Evolutionary conservation across 2,888 invertebrate species (phyloP).

Genomic region (Anthrax anthrax): DNA sequence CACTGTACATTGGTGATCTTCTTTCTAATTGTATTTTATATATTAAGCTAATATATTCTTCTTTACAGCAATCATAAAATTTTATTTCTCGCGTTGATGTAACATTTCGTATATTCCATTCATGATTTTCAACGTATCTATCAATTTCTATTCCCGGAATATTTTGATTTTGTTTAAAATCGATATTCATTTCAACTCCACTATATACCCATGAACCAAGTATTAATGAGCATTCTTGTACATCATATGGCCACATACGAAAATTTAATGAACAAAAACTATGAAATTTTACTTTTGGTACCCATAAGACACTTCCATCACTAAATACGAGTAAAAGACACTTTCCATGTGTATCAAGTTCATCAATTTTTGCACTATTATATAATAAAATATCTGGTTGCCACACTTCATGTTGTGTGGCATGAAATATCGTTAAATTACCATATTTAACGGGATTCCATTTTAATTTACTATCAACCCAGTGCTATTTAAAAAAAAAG

Average conservation of each 20-base stretch:
- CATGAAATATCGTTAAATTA: conserved; percentile 43
- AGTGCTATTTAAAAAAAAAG: conserved; percentile 39
- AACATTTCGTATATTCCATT: conserved; percentile 34
- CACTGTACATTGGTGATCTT: conserved; percentile 44
- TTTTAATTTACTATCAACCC: conserved; percentile 57
- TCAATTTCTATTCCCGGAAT: conserved; percentile 14
- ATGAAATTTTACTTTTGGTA: conserved; percentile 52
- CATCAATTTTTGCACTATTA: conserved; percentile 42
- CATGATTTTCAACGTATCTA: conserved; percentile 23
- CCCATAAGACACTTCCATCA: conserved; percentile 46
- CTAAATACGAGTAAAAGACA: conserved; percentile 11
- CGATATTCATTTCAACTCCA: conserved; percentile 41
- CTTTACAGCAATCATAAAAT: conserved; percentile 39
- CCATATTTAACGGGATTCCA: conserved; percentile 58
- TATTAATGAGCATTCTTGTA: conserved; percentile 48
- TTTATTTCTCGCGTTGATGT: conserved; percentile 17
- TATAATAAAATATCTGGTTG: conserved; percentile 56
- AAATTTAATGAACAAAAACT: conserved; percentile 51
- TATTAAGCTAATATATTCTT: conserved; percentile 33
- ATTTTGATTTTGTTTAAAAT: conserved; percentile 17
- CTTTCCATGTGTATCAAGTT: not conserved
- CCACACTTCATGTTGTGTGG: conserved; percentile 62
- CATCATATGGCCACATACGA: conserved; percentile 60
- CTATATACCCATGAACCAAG: conserved; percentile 62
- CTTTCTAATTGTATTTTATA: conserved; percentile 31